Evolutionary conservation across 2,113 vertebrate species (phyloP).

Genomic region (Cochlearius cochlearius): DNA sequence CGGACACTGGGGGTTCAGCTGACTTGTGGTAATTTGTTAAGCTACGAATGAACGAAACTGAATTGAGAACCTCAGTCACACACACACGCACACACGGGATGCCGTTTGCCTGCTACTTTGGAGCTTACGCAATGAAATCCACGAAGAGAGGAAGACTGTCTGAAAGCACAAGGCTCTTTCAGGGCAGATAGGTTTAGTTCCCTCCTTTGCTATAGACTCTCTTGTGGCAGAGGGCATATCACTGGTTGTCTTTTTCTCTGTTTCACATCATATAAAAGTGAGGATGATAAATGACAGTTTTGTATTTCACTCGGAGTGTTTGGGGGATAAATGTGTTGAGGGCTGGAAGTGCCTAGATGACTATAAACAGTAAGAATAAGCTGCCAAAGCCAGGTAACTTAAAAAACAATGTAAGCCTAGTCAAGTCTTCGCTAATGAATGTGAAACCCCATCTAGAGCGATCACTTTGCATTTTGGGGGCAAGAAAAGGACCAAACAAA

Average conservation of each 20-base stretch:
- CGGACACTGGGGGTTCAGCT: rapidly evolving
- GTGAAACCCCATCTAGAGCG: neutral
- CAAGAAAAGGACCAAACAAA: neutral
- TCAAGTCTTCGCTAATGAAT: neutral
- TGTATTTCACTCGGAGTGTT: neutral
- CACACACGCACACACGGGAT: neutral
- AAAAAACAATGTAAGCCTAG: neutral
- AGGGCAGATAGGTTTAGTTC: neutral
- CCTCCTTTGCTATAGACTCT: neutral
- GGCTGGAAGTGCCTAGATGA: neutral
- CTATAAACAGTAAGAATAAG: neutral
- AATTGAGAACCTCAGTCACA: neutral
- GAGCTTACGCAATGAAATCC: neutral
- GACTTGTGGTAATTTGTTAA: neutral
- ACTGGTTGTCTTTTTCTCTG: neutral
- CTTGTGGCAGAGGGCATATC: neutral
- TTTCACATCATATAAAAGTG: rapidly evolving
- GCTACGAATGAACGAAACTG: rapidly evolving
- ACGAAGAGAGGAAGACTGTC: rapidly evolving
- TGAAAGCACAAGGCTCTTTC: neutral
- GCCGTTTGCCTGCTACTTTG: neutral
- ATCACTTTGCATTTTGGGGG: neutral
- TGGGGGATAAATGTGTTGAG: neutral
- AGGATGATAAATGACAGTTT: neutral
- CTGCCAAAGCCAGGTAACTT: neutral